These are phyloP conservation scores for Aptenodytes forsteri DNA, from an alignment of 2,113 vertebrate species.

Conservation along the genomic window DNA sequence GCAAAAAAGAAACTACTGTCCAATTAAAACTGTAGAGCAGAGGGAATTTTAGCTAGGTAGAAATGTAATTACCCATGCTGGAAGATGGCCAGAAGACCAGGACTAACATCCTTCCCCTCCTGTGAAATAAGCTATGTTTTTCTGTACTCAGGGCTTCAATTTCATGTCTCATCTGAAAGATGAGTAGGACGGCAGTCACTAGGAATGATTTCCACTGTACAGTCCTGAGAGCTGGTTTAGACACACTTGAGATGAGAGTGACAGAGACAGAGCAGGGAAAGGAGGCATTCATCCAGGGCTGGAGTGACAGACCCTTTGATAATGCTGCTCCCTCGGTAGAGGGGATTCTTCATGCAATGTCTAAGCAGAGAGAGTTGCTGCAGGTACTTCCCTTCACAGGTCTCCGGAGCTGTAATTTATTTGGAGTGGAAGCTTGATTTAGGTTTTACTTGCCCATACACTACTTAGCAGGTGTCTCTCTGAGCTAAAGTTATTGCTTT, in stretches of 20 bases:
- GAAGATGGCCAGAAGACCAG: not conserved
- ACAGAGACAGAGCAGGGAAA: not conserved
- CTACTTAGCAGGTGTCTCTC: conserved; percentile 35
- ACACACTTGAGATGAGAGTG: not conserved
- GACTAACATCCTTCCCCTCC: not conserved
- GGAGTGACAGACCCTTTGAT: conserved; percentile 41
- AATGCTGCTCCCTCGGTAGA: not conserved
- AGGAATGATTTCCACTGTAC: not conserved
- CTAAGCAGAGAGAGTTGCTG: conserved; percentile 24
- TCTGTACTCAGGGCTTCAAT: conserved; percentile 19
- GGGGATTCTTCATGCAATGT: conserved; percentile 31
- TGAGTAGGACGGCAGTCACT: conserved; percentile 6
- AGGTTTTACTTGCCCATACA: conserved; percentile 30
- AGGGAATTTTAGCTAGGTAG: conserved; percentile 5
- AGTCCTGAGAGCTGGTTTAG: conserved; percentile 7
- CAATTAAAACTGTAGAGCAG: not conserved
- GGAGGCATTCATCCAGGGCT: conserved; percentile 27
- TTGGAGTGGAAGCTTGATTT: conserved; percentile 45
- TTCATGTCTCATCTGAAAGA: conserved; percentile 43
- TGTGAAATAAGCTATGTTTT: conserved; percentile 12
- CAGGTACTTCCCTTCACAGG: conserved; percentile 10
- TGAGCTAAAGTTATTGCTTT: conserved; percentile 45
- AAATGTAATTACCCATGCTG: conserved; percentile 17
- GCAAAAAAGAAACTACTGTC: not conserved
- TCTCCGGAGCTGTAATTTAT: conserved; percentile 27